phyloP scores from a whole-genome alignment of 2,888 invertebrate species.

The Epinotia demarniana region DNA sequence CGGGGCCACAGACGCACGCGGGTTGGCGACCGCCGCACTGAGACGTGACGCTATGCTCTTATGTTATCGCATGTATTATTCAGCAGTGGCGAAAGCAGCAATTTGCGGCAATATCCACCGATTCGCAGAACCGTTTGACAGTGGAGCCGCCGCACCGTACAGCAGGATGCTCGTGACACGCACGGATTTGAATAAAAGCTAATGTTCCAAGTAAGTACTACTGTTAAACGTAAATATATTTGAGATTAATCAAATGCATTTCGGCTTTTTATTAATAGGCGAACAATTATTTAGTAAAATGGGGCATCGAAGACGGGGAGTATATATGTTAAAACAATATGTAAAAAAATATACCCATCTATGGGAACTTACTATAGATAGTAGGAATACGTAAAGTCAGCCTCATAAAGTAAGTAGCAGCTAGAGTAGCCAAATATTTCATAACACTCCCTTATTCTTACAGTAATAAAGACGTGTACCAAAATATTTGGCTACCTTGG shows the following conservation, averaged over 20 bases:
- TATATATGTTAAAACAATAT: no score
- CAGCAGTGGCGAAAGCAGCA: conserved; percentile 83
- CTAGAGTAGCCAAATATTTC: no score
- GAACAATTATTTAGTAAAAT: neutral
- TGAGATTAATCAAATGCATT: neutral
- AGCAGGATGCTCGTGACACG: conserved; percentile 78
- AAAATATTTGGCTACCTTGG: no score
- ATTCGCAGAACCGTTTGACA: conserved; percentile 79
- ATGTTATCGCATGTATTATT: conserved; percentile 84
- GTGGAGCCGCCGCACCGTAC: conserved; percentile 77
- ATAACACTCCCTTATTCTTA: no score
- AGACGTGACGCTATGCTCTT: conserved; percentile 75
- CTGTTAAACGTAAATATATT: neutral
- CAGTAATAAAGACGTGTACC: no score
- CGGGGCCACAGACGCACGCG: conserved; percentile 45
- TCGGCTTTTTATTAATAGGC: neutral
- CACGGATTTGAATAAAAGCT: conserved; percentile 75
- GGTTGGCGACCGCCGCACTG: conserved; percentile 56
- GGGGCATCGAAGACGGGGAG: no score
- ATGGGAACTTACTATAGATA: no score
- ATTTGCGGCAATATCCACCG: conserved; percentile 84
- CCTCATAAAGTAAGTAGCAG: no score
- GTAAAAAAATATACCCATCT: no score
- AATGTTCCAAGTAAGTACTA: conserved; percentile 6
- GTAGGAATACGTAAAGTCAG: no score